Evolutionary conservation across 2,113 vertebrate genomes (phyloP).

Genomic region (Gobiocypris rarus): DNA sequence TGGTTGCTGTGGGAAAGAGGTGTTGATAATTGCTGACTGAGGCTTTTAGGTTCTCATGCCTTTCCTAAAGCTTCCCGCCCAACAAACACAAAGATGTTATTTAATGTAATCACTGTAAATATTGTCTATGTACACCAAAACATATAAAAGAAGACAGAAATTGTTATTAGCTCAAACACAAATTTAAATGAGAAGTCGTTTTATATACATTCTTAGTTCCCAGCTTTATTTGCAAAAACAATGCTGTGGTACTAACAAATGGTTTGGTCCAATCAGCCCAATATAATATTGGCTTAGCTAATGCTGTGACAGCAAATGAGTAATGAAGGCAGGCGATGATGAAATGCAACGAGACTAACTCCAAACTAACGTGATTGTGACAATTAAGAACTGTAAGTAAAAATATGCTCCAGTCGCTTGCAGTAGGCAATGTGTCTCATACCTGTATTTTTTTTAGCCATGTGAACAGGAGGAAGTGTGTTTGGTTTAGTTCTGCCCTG

Average conservation of each 20-base stretch:
- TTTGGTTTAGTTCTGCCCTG: constrained; percentile 39
- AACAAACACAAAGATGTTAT: background rate
- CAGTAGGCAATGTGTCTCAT: background rate
- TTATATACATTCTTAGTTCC: background rate
- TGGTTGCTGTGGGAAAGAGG: constrained; percentile 8
- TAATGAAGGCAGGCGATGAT: no score
- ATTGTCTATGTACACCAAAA: background rate
- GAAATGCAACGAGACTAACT: no score
- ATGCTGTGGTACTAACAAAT: no score
- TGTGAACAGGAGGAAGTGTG: constrained; percentile 41
- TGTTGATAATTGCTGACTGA: background rate
- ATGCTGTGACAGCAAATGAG: no score
- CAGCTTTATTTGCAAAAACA: no score
- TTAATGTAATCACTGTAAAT: background rate
- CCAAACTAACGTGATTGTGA: no score
- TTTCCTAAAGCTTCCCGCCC: background rate
- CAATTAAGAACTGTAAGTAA: background rate
- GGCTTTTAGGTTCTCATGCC: background rate
- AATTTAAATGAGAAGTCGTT: background rate
- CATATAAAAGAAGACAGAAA: background rate
- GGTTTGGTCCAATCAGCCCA: background rate
- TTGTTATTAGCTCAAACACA: background rate
- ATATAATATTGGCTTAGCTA: background rate
- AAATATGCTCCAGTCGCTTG: background rate
- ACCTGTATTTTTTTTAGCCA: background rate